Evolutionary conservation across 2,797 vertebrate species (phyloP).

Genomic region (Macropodus opercularis): DNA sequence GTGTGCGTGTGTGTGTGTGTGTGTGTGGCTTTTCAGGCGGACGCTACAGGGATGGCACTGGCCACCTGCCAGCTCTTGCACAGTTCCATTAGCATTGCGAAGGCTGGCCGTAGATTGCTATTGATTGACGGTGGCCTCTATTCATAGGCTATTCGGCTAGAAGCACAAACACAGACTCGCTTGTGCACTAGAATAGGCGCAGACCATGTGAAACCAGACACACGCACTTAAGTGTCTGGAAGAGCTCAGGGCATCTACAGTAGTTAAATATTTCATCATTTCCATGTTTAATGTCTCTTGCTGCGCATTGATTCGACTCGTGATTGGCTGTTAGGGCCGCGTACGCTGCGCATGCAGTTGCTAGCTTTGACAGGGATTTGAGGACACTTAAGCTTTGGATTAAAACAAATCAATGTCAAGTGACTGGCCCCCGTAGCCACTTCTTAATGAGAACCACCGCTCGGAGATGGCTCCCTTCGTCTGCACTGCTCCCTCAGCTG

Average conservation of each 20-base stretch:
- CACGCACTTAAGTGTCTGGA: slow-evolving; percentile 16
- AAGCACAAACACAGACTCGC: slow-evolving; percentile 7
- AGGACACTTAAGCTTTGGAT: slow-evolving; percentile 71
- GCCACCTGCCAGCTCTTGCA: slow-evolving; percentile 71
- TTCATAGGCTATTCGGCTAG: slow-evolving; percentile 72
- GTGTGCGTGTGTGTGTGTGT: slow-evolving; percentile 1
- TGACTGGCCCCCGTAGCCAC: slow-evolving; percentile 67
- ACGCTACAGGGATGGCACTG: slow-evolving; percentile 66
- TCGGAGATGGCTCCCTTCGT: slow-evolving; percentile 41
- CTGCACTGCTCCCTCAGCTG: slow-evolving; percentile 28
- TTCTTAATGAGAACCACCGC: slow-evolving; percentile 70
- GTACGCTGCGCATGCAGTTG: neutral
- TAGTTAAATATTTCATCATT: slow-evolving; percentile 12
- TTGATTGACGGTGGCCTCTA: slow-evolving; percentile 80
- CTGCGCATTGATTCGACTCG: slow-evolving; percentile 7
- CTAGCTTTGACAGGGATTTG: slow-evolving; percentile 45
- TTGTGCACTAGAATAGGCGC: slow-evolving; percentile 15
- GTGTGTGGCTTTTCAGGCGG: slow-evolving; percentile 31
- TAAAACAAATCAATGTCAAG: slow-evolving; percentile 81
- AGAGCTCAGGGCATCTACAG: slow-evolving; percentile 6
- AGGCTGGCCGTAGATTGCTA: slow-evolving; percentile 80
- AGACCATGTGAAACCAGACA: slow-evolving; percentile 33
- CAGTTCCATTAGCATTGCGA: slow-evolving; percentile 78
- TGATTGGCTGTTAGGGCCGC: slow-evolving; percentile 13
- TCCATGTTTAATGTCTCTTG: neutral